Conservation (phyloP, 1,140 invertebrate species). For the Trachymyrmex cornetzi region DNA sequence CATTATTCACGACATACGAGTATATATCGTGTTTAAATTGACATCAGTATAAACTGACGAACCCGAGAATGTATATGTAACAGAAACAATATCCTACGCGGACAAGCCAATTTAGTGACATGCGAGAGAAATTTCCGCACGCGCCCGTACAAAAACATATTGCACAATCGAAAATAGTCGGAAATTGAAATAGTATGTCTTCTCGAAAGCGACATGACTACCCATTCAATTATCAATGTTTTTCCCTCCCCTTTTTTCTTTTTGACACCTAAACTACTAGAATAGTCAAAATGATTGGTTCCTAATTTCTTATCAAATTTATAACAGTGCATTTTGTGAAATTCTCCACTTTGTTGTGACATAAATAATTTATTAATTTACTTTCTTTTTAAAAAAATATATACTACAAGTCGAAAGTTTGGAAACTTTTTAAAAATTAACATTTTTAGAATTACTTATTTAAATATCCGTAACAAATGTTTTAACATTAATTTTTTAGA, state of each 20-base stretch:
- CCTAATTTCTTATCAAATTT: not conserved
- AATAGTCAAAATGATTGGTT: not conserved
- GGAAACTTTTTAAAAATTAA: no score
- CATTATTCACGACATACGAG: not conserved
- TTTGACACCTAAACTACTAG: not conserved
- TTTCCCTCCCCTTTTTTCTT: not conserved
- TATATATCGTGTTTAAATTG: not conserved
- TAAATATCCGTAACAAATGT: no score
- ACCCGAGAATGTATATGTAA: not conserved
- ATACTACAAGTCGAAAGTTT: no score
- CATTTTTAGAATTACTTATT: no score
- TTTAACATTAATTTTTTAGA: no score
- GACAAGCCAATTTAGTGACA: not conserved
- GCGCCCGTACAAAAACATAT: conserved; percentile 56
- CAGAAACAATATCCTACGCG: conserved; percentile 24
- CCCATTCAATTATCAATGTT: not conserved
- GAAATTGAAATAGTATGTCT: conserved; percentile 13
- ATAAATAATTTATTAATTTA: not conserved
- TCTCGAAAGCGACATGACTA: not conserved
- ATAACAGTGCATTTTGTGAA: not conserved
- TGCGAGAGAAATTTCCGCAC: conserved; percentile 23
- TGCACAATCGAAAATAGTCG: conserved; percentile 42
- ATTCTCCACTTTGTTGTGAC: not conserved
- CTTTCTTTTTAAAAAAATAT: not conserved
- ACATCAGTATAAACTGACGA: not conserved